phyloP scores from a whole-genome alignment of 2,113 vertebrate genomes.

The Hydrochoerus hydrochaeris region DNA sequence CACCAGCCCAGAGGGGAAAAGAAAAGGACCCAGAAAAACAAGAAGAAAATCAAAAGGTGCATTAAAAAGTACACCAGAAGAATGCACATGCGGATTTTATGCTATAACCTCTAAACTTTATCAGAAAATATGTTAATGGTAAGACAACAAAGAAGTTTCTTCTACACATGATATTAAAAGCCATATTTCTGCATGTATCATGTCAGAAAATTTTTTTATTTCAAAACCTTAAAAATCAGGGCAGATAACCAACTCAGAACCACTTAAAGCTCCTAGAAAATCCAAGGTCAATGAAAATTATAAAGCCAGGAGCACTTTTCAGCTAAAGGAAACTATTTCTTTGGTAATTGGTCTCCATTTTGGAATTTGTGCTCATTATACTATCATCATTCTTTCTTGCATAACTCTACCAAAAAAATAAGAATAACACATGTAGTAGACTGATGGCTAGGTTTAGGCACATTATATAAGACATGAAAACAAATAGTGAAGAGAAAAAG shows the following conservation, averaged over 20 bases:
- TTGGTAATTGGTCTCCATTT: conserved; percentile 50
- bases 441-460: background rate
- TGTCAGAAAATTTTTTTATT: conserved; percentile 50
- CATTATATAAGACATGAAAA: background rate
- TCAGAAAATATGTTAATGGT: conserved; percentile 24
- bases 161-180: conserved; percentile 13
- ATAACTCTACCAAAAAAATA: conserved; percentile 55
- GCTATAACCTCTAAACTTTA: conserved; percentile 7
- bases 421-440: background rate
- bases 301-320: background rate
- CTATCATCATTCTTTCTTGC: background rate
- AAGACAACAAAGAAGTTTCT: conserved; percentile 35
- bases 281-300: conserved; percentile 48
- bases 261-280: conserved; percentile 49
- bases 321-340: conserved; percentile 34
- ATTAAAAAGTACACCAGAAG: conserved; percentile 46
- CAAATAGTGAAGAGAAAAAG: background rate
- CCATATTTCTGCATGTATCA: conserved; percentile 14
- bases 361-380: conserved; percentile 27
- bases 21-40: background rate
- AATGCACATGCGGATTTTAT: conserved; percentile 43
- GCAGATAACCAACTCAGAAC: conserved; percentile 40
- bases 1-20: background rate
- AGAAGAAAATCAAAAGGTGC: background rate
- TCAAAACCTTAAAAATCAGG: conserved; percentile 35